phyloP scores from a whole-genome alignment of 2,797 vertebrate species.

The Squalus acanthias region DNA sequence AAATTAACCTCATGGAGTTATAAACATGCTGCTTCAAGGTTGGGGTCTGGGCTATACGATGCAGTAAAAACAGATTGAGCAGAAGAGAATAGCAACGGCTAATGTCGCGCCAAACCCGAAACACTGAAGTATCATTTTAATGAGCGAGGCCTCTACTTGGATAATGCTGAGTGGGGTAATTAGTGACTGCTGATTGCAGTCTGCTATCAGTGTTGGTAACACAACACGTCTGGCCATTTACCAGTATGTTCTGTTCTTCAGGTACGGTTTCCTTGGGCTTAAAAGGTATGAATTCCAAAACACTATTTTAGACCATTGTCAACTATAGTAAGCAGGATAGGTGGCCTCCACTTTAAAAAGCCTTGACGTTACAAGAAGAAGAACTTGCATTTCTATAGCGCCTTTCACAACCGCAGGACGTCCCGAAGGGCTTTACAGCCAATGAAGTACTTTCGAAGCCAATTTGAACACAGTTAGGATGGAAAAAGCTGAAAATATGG shows the following conservation, averaged over 20 bases:
- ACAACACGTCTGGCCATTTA: background rate
- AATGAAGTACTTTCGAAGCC: background rate
- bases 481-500: too few relatives aligned
- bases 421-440: background rate
- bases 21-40: slow-evolving; percentile 11
- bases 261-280: background rate
- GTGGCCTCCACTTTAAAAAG: background rate
- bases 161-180: background rate
- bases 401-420: background rate
- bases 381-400: too few relatives aligned
- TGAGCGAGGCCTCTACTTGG: background rate
- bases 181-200: background rate
- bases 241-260: background rate
- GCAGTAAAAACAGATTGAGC: background rate
- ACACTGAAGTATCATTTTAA: background rate
- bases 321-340: background rate
- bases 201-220: background rate
- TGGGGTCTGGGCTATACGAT: background rate
- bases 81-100: background rate
- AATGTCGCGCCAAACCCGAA: background rate
- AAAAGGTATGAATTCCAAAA: background rate
- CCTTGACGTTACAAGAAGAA: background rate
- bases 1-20: slow-evolving; percentile 28
- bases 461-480: too few relatives aligned
- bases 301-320: background rate